Evolutionary conservation across 1,140 invertebrate species (phyloP), one percentile per base, ranked within the genome.

Genomic region (Drosophila azteca): DNA sequence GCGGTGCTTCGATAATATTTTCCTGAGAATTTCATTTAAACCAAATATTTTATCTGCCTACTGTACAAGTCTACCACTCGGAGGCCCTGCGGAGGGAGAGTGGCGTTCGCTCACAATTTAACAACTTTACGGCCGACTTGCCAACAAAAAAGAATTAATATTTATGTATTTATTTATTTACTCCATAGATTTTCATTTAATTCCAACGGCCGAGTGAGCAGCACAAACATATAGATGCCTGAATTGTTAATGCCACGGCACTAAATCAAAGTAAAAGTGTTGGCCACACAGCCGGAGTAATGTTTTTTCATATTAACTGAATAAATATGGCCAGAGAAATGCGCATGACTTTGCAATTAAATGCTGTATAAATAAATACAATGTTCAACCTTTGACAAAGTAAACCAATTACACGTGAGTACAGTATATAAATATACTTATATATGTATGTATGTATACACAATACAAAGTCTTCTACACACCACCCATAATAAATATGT

Each of bases 211-310:
- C 70, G 65, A 73, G 43, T 64, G 22, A 15, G 24, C 62, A 57
- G 43, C 52, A 70, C 45, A 66, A 73, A 51, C 24, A 74, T 45
- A 75, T 58, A 74, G 54, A 54, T 35, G 49, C 17, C 55, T 48
- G 58, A 55, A 81, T 65, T 69, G 52, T 82, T 82, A 69, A 78
- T 58, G 60, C 54, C 55, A 57, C 58, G 62, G 51, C 59, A 67
- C 51, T 76, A 79, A 84, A 79, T 84, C 80, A 84, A 61, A 51
- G 46, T 29, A 49, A 57, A 63, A 58, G 50, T 59, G 31, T 59
- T 66, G 61, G 46, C 31, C 31, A 31, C 41, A 35, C 5, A 24
- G 39, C 44, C 2, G 24, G 8, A 49, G 57, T 71, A 59, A 52
- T 39, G 24, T 54, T 50, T 41, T 31, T 51, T 52, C 26, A 35